Conservation (phyloP, 1,140 invertebrate genomes). For the Mycetomoellerius zeteki region DNA sequence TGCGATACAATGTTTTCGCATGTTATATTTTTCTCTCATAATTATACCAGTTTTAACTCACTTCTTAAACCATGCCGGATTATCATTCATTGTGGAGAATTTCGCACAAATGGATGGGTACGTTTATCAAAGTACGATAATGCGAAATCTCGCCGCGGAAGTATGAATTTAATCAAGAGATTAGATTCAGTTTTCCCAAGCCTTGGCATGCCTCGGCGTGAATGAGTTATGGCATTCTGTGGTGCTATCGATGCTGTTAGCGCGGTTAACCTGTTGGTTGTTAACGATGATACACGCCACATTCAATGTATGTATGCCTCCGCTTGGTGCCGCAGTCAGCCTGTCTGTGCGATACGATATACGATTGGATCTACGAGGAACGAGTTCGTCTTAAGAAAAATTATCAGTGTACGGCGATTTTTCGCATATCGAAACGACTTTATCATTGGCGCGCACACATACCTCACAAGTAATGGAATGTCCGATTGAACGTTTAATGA, state of each 20-base stretch:
- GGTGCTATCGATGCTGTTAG: conserved; percentile 72
- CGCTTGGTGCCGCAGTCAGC: conserved; percentile 9
- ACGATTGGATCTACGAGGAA: conserved; percentile 59
- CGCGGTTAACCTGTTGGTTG: conserved; percentile 64
- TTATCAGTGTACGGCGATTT: conserved; percentile 33
- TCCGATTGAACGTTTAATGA: conserved; percentile 25
- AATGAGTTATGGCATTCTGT: conserved; percentile 63
- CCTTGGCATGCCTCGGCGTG: conserved; percentile 19
- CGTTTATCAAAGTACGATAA: conserved; percentile 18
- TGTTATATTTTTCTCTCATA: not conserved
- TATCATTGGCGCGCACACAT: conserved; percentile 22
- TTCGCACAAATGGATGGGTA: not conserved
- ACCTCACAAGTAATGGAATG: conserved; percentile 27
- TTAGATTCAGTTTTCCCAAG: conserved; percentile 61
- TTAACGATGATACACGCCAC: conserved; percentile 74
- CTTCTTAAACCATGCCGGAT: not conserved
- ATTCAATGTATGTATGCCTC: conserved; percentile 61
- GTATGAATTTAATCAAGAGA: conserved; percentile 59
- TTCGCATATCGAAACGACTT: conserved; percentile 48
- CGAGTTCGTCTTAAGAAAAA: conserved; percentile 40
- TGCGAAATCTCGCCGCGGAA: conserved; percentile 21
- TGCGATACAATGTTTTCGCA: not conserved
- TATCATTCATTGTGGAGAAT: not conserved
- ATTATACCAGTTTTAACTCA: not conserved
- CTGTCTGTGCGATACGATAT: conserved; percentile 47